Percentiles rank a stretch among this genome's conserved stretches.
Evolutionary conservation across 2,797 vertebrate genomes (phyloP).

Genomic region (Lepus oiostolus): DNA sequence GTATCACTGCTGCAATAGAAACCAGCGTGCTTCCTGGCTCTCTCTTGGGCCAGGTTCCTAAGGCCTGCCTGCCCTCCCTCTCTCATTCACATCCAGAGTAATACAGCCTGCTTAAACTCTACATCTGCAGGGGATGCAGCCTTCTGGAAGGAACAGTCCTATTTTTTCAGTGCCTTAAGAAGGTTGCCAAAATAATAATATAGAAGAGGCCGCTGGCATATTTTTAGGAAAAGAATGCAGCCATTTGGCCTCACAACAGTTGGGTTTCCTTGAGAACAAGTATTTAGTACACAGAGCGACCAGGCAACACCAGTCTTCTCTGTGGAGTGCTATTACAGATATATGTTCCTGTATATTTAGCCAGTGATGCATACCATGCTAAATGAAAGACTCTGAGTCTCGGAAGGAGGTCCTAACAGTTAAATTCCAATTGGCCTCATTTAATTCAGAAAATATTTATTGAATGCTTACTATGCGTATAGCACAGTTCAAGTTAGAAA

Average conservation of each 20-base stretch:
- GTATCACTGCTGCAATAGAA: not conserved
- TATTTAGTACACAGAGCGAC: conserved; percentile 35
- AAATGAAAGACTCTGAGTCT: conserved; percentile 15
- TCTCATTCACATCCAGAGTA: not conserved
- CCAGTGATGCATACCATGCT: not conserved
- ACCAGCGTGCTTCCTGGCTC: not conserved
- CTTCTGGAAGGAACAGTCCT: conserved; percentile 4
- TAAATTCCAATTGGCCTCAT: conserved; percentile 56
- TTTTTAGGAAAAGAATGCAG: conserved; percentile 46
- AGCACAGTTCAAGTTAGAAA: conserved; percentile 15
- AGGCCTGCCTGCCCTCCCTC: not conserved
- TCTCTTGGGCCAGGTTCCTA: not conserved
- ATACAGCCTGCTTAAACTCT: not conserved
- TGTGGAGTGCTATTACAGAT: not conserved
- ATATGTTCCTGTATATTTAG: not conserved
- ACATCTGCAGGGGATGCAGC: not conserved
- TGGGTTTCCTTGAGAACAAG: conserved; percentile 60
- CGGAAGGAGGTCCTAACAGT: conserved; percentile 57
- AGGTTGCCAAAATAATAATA: conserved; percentile 59
- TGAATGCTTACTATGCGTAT: conserved; percentile 19
- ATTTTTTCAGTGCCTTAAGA: conserved; percentile 42
- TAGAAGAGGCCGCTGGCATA: not conserved
- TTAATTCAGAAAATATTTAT: conserved; percentile 62
- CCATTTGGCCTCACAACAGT: not conserved
- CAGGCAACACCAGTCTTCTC: not conserved